These are phyloP conservation scores for Chroicocephalus ridibundus DNA, from an alignment of 2,113 vertebrate species.

Conservation along the genomic window DNA sequence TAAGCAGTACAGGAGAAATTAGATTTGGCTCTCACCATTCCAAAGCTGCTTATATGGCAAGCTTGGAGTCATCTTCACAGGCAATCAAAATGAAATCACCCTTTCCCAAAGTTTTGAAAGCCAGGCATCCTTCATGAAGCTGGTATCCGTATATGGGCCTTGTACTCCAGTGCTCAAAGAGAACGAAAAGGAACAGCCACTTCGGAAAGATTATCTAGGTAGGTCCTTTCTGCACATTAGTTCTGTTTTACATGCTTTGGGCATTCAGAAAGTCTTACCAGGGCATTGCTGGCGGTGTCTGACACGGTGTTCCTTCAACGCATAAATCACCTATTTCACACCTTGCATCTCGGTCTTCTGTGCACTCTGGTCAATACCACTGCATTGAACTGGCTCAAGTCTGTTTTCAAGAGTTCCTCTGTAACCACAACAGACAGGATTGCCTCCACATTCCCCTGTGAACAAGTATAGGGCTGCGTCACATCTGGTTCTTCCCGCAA, in stretches of 20 bases:
- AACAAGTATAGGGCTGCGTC: not conserved
- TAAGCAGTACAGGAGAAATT: not conserved
- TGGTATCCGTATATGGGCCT: not conserved
- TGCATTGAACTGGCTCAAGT: not conserved
- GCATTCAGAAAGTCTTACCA: not conserved
- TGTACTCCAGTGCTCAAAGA: not conserved
- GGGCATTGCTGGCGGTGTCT: not conserved
- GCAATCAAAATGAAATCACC: not conserved
- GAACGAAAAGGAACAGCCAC: not conserved
- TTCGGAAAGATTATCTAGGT: not conserved
- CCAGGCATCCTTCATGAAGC: not conserved
- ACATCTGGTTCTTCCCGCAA: not conserved
- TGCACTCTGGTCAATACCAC: not conserved
- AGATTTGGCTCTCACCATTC: not conserved
- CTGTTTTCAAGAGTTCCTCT: not conserved
- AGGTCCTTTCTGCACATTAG: not conserved
- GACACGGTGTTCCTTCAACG: not conserved
- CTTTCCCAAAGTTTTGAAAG: not conserved
- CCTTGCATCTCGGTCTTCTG: not conserved
- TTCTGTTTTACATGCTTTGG: not conserved
- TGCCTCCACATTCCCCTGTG: rapidly evolving
- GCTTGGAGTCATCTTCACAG: not conserved
- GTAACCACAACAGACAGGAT: not conserved
- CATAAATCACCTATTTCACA: not conserved
- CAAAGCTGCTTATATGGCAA: not conserved